Evolutionary conservation across 2,797 vertebrate species (phyloP).

Genomic region (Poeciliopsis turneri): DNA sequence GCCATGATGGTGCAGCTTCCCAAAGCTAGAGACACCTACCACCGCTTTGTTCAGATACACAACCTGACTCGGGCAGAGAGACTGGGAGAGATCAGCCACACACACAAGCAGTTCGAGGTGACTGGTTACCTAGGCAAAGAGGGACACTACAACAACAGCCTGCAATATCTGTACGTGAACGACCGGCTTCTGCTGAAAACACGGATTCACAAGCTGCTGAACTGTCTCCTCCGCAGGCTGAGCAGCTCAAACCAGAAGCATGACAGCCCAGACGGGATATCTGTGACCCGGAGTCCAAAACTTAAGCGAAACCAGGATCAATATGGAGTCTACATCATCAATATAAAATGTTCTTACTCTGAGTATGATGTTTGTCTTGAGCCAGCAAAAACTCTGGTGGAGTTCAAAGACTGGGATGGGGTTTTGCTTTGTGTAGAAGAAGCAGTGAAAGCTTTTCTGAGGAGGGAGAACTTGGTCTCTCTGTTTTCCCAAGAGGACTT

Average conservation of each 20-base stretch:
- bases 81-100: conserved; percentile 84
- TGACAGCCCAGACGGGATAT: conserved; percentile 65
- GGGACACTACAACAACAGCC: conserved; percentile 92
- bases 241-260: conserved; percentile 82
- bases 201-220: conserved; percentile 90
- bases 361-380: conserved; percentile 95
- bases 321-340: conserved; percentile 88
- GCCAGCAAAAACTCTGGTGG: conserved; percentile 93
- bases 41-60: conserved; percentile 93
- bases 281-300: conserved; percentile 77
- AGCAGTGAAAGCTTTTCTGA: conserved; percentile 87
- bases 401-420: conserved; percentile 93
- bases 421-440: conserved; percentile 88
- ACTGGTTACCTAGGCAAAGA: conserved; percentile 88
- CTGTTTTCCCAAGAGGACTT: conserved; percentile 82
- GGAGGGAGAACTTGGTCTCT: conserved; percentile 85
- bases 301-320: conserved; percentile 84
- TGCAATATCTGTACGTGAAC: conserved; percentile 94
- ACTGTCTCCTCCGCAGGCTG: conserved; percentile 87
- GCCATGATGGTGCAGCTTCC: conserved; percentile 90
- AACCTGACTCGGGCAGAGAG: conserved; percentile 86
- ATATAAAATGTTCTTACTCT: conserved; percentile 86
- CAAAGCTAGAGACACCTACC: conserved; percentile 86
- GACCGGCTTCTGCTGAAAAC: conserved; percentile 91
- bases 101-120: conserved; percentile 83